Evolutionary conservation across 2,888 invertebrate species (phyloP).

Genomic region (Selenia dentaria): DNA sequence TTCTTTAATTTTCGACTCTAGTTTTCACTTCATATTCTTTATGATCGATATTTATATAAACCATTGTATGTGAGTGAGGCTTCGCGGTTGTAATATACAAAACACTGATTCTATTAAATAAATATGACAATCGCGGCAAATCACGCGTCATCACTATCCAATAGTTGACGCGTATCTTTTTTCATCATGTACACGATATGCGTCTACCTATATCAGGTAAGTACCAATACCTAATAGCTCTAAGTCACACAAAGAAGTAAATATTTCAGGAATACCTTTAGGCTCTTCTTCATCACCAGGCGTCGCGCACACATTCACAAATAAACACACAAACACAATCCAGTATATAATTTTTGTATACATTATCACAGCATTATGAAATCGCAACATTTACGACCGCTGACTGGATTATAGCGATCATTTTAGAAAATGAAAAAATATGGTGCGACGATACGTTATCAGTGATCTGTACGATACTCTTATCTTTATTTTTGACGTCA

Average conservation of each 20-base stretch:
- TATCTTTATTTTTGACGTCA: conserved; percentile 54
- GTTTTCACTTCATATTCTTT: no score
- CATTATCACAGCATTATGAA: conserved; percentile 36
- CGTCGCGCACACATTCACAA: conserved; percentile 49
- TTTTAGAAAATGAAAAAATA: conserved; percentile 53
- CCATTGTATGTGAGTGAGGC: no score
- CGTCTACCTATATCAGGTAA: no score
- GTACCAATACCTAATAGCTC: no score
- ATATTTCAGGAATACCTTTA: conserved; percentile 2
- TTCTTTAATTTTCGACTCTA: no score
- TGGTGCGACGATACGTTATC: conserved; percentile 63
- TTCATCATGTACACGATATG: no score
- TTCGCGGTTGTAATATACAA: no score
- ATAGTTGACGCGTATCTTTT: no score
- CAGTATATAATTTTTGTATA: conserved; percentile 50
- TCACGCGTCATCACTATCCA: no score
- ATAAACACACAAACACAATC: conserved; percentile 46
- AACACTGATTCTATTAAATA: no score
- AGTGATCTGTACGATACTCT: conserved; percentile 51
- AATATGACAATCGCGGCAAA: no score
- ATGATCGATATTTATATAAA: no score
- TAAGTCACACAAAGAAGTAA: background rate
- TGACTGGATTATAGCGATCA: conserved; percentile 33
- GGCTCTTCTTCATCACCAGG: conserved; percentile 28
- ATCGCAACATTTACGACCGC: conserved; percentile 19